A percentile compares a stretch with the other conserved stretches of the same genome.
phyloP scores from a whole-genome alignment of 1,140 invertebrate genomes.

The Drosophila navojoa region DNA sequence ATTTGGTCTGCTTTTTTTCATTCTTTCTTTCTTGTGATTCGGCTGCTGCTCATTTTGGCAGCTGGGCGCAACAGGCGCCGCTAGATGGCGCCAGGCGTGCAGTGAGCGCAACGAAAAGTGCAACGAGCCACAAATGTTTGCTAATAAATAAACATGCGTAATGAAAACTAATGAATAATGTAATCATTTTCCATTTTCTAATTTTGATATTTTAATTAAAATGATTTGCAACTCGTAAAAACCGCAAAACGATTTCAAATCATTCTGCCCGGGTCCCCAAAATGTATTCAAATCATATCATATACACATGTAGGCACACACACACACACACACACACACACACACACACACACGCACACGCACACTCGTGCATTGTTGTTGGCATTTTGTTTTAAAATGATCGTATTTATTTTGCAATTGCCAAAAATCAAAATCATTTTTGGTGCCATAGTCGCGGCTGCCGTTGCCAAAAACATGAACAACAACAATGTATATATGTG shows the following conservation, averaged over 20 bases:
- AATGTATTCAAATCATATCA: slow-evolving; percentile 77
- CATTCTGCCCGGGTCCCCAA: slow-evolving; percentile 53
- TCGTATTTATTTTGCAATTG: slow-evolving; percentile 73
- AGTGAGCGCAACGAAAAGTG: slow-evolving; percentile 28
- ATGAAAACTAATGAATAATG: slow-evolving; percentile 84
- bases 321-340: slow-evolving; percentile 1
- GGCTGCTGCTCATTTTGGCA: not conserved
- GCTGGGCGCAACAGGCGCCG: slow-evolving; percentile 8
- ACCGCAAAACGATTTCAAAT: slow-evolving; percentile 84
- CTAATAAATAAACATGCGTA: slow-evolving; percentile 80
- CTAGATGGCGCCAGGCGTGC: slow-evolving; percentile 67
- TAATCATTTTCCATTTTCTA: slow-evolving; percentile 83
- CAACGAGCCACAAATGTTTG: slow-evolving; percentile 46
- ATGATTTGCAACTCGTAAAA: slow-evolving; percentile 84
- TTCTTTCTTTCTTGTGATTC: not conserved
- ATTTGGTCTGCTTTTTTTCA: not conserved
- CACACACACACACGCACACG: not conserved
- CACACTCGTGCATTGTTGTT: slow-evolving; percentile 8
- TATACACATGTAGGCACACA: slow-evolving; percentile 51
- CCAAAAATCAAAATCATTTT: slow-evolving; percentile 76
- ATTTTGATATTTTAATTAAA: slow-evolving; percentile 84
- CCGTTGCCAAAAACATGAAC: slow-evolving; percentile 51
- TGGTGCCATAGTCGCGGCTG: slow-evolving; percentile 34
- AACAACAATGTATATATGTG: slow-evolving; percentile 52
- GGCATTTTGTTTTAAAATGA: slow-evolving; percentile 80